phyloP scores from a whole-genome alignment of 2,888 invertebrate genomes.

The Phalera bucephala region DNA sequence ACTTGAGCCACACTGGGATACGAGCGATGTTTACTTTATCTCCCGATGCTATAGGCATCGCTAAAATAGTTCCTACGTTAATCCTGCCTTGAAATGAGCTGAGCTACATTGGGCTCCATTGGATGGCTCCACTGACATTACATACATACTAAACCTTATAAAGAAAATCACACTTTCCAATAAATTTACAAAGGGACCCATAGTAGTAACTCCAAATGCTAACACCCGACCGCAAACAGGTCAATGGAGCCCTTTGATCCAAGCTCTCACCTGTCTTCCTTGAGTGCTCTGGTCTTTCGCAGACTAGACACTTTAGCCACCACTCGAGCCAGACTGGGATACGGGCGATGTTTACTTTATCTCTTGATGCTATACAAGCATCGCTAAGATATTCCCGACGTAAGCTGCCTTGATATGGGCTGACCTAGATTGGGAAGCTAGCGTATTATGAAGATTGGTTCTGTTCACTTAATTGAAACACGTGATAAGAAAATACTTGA shows the following conservation, averaged over 20 bases:
- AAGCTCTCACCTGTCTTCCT: slow-evolving; percentile 65
- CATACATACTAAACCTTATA: no score
- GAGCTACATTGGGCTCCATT: slow-evolving; percentile 29
- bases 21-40: slow-evolving; percentile 55
- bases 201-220: slow-evolving; percentile 48
- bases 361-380: slow-evolving; percentile 26
- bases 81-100: slow-evolving; percentile 11
- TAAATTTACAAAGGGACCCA: slow-evolving; percentile 9
- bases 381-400: slow-evolving; percentile 16
- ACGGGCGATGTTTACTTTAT: slow-evolving; percentile 54
- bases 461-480: slow-evolving; percentile 1
- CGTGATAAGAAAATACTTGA: background rate
- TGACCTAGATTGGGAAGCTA: slow-evolving; percentile 27
- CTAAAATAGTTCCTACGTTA: slow-evolving; percentile 20
- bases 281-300: slow-evolving; percentile 64
- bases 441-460: slow-evolving; percentile 2
- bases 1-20: slow-evolving; percentile 48
- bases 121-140: no score
- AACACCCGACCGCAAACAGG: slow-evolving; percentile 61
- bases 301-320: slow-evolving; percentile 62
- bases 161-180: no score
- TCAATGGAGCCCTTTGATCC: slow-evolving; percentile 78
- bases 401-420: slow-evolving; percentile 14
- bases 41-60: slow-evolving; percentile 22
- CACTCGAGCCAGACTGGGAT: slow-evolving; percentile 48